These are phyloP conservation scores for Mustela lutreola DNA, from an alignment of 2,113 vertebrate genomes.

Conservation along the genomic window DNA sequence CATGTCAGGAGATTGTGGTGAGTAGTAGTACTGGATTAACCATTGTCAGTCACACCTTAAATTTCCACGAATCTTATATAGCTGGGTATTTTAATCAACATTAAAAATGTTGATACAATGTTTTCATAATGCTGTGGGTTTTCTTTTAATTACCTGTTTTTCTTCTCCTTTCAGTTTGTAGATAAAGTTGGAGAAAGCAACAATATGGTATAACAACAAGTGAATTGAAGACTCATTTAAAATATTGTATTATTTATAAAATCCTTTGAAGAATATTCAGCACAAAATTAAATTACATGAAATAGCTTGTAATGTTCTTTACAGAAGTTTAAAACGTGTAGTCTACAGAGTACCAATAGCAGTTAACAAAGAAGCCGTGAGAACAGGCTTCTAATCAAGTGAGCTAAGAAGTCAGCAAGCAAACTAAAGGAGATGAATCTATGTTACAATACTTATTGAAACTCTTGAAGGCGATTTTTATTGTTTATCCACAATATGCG, in stretches of 20 bases:
- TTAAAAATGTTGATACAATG: neutral
- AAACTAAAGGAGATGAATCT: conserved; percentile 80
- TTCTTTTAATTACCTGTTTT: conserved; percentile 74
- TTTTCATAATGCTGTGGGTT: neutral
- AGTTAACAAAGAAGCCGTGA: conserved; percentile 82
- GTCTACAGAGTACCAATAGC: conserved; percentile 82
- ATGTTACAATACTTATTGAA: conserved; percentile 70
- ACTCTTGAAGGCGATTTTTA: conserved; percentile 73
- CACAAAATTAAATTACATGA: conserved; percentile 89
- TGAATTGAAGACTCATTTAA: conserved; percentile 88
- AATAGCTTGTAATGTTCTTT: conserved; percentile 88
- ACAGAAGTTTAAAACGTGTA: conserved; percentile 87
- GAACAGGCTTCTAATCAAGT: conserved; percentile 82
- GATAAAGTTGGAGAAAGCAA: conserved; percentile 97
- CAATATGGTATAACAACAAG: conserved; percentile 97
- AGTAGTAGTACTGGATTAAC: conserved; percentile 83
- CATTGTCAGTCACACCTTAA: conserved; percentile 83
- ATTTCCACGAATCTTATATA: conserved; percentile 77
- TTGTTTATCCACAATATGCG: conserved; percentile 70
- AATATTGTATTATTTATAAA: conserved; percentile 90
- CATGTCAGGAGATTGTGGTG: conserved; percentile 80
- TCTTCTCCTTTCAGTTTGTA: conserved; percentile 92
- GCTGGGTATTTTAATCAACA: conserved; percentile 65
- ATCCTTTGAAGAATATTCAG: conserved; percentile 89
- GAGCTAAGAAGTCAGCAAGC: conserved; percentile 78